Evolutionary conservation across 2,797 vertebrate species (phyloP).

Genomic region (Oreortyx pictus): DNA sequence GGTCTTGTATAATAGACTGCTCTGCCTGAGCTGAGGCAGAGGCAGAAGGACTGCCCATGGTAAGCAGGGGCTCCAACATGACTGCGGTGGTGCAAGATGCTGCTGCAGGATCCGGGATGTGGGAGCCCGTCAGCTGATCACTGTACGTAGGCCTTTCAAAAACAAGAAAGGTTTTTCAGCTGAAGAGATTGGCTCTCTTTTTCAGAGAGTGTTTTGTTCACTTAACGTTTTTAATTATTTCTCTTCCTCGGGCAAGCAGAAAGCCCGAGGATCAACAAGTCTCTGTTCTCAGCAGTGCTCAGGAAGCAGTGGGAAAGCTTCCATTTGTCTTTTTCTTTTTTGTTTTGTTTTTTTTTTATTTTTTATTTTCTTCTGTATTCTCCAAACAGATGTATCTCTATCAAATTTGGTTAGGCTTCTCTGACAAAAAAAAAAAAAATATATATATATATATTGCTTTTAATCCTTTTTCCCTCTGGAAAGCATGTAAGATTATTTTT

Average conservation of each 20-base stretch:
- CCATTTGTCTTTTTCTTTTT: conserved; percentile 40
- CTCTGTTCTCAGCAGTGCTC: conserved; percentile 64
- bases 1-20: neutral
- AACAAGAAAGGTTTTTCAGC: conserved; percentile 4
- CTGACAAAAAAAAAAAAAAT: neutral
- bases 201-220: conserved; percentile 46
- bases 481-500: conserved; percentile 45
- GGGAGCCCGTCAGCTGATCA: neutral
- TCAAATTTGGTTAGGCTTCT: conserved; percentile 49
- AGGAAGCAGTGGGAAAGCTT: conserved; percentile 24
- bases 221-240: conserved; percentile 74
- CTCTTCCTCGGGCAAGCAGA: conserved; percentile 60
- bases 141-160: conserved; percentile 3
- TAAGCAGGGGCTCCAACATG: neutral
- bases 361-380: neutral
- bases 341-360: neutral
- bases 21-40: neutral
- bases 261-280: conserved; percentile 70
- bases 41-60: neutral
- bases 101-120: neutral
- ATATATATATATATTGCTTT: neutral
- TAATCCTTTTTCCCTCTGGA: neutral
- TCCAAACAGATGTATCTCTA: conserved; percentile 49
- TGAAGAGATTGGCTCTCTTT: neutral
- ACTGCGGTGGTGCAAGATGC: neutral